Conservation (phyloP, 2,113 vertebrate species). For the Probosciger aterrimus region DNA sequence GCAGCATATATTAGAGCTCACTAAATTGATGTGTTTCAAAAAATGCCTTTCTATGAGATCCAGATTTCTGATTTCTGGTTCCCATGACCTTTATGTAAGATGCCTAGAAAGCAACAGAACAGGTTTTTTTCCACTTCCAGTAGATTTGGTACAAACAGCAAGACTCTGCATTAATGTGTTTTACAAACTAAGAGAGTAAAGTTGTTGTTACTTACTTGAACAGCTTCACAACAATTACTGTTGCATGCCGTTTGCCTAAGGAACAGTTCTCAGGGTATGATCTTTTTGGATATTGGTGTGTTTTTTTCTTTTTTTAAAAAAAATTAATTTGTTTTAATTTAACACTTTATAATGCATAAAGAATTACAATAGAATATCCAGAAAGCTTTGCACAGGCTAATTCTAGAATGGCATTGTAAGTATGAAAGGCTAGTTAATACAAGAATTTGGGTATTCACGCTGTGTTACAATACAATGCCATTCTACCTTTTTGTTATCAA, state of each 20-base stretch:
- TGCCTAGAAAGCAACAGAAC: not conserved
- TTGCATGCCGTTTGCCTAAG: not conserved
- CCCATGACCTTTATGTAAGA: not conserved
- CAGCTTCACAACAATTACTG: not conserved
- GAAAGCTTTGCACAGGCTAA: not conserved
- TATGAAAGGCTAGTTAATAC: not conserved
- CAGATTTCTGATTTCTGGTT: not conserved
- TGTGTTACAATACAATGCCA: not conserved
- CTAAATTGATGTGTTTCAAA: not conserved
- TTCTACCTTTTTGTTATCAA: not conserved
- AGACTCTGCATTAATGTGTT: not conserved
- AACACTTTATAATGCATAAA: not conserved
- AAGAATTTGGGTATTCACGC: not conserved
- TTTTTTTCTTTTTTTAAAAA: rapidly evolving
- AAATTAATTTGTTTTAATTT: not conserved
- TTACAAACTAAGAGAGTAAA: not conserved
- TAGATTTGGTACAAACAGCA: not conserved
- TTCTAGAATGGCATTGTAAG: not conserved
- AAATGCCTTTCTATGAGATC: not conserved
- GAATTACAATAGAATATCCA: rapidly evolving
- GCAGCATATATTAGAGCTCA: not conserved
- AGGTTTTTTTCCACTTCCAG: not conserved
- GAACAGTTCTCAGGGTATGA: not conserved
- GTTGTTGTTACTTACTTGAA: not conserved
- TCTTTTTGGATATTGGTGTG: not conserved